These are phyloP conservation scores for Ophthalmolycus amberensis DNA, from an alignment of 2,113 vertebrate genomes.

Conservation along the genomic window DNA sequence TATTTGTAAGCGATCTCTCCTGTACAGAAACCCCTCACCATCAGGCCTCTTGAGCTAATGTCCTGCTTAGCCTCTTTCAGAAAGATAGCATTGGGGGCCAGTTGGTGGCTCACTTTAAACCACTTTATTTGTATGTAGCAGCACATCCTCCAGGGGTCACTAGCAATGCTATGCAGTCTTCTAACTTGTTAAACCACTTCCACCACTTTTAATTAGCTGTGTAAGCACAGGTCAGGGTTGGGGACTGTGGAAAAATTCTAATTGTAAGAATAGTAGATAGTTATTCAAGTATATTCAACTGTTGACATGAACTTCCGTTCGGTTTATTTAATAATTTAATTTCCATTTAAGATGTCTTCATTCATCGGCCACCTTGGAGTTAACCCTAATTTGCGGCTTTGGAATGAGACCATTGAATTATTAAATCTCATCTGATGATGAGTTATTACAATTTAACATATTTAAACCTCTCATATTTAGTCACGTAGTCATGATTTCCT, in stretches of 20 bases:
- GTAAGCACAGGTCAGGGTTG: conserved; percentile 19
- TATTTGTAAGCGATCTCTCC: not conserved
- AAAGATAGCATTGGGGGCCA: not conserved
- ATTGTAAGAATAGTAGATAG: not conserved
- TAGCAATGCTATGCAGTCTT: conserved; percentile 11
- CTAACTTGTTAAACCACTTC: not conserved
- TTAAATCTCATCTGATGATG: not conserved
- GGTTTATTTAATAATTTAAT: conserved; percentile 28
- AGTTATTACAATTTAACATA: not conserved
- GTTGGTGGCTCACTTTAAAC: not conserved
- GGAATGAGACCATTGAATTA: conserved; percentile 16
- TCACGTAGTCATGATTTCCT: conserved; percentile 33
- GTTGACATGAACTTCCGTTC: conserved; percentile 12
- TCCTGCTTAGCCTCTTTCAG: not conserved
- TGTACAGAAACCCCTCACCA: not conserved
- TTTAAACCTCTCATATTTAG: not conserved
- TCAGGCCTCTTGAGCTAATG: too few relatives aligned
- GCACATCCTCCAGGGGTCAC: conserved; percentile 1
- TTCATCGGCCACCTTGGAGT: conserved; percentile 21
- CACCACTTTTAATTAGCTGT: conserved; percentile 29
- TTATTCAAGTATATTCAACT: not conserved
- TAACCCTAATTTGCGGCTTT: conserved; percentile 5
- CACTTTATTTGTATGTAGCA: conserved; percentile 3
- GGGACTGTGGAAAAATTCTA: not conserved
- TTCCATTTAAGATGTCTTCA: conserved; percentile 13